These are phyloP conservation scores for Athene noctua DNA, from an alignment of 2,113 vertebrate species.

Conservation along the genomic window DNA sequence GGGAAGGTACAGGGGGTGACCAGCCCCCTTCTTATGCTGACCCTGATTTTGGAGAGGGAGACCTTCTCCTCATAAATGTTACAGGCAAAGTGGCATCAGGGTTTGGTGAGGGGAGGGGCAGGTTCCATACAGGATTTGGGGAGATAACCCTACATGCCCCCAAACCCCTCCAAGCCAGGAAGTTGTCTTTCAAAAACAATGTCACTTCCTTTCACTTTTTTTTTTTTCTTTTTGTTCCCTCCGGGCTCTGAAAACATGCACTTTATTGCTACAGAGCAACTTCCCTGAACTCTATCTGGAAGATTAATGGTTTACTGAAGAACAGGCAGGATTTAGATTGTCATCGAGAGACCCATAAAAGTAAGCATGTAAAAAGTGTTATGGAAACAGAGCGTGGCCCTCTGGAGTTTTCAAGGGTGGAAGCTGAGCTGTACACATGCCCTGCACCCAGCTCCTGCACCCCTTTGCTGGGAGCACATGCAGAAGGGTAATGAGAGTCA, in stretches of 20 bases:
- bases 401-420: slow-evolving; percentile 50
- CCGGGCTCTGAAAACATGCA: slow-evolving; percentile 42
- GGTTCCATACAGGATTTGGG: not conserved
- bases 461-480: not conserved
- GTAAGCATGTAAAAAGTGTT: slow-evolving; percentile 65
- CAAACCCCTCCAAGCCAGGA: not conserved
- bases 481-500: not conserved
- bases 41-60: not conserved
- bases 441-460: slow-evolving; percentile 11
- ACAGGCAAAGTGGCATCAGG: not conserved
- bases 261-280: slow-evolving; percentile 57
- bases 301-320: slow-evolving; percentile 74
- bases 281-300: slow-evolving; percentile 64
- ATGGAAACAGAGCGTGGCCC: slow-evolving; percentile 61
- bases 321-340: slow-evolving; percentile 74
- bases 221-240: not conserved
- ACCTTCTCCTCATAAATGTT: not conserved
- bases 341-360: slow-evolving; percentile 73
- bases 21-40: not conserved
- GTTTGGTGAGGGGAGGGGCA: not conserved
- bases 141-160: not conserved
- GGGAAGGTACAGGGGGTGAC: not conserved
- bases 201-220: slow-evolving; percentile 8
- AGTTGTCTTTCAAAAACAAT: not conserved
- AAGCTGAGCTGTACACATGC: not conserved